These are phyloP conservation scores for Acronicta psi DNA, from an alignment of 2,888 invertebrate genomes.

Conservation along the genomic window DNA sequence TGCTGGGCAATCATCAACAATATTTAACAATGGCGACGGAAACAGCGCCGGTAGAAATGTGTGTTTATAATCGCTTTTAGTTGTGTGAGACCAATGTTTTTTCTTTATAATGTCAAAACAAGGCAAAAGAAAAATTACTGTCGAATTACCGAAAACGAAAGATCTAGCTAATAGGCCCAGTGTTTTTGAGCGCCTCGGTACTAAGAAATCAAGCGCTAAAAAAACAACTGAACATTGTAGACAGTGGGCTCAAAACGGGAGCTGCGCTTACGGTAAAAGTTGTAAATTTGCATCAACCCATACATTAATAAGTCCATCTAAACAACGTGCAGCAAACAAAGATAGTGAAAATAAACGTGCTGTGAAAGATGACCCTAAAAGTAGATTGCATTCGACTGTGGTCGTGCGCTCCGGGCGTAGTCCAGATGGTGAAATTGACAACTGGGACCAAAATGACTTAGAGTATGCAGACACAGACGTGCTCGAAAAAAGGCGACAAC, in stretches of 20 bases:
- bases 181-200: constrained; percentile 95
- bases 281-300: constrained; percentile 94
- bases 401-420: constrained; percentile 89
- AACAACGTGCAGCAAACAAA: constrained; percentile 91
- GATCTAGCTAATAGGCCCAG: constrained; percentile 91
- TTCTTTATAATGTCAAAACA: constrained; percentile 89
- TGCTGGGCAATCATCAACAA: constrained; percentile 46
- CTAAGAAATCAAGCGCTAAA: constrained; percentile 90
- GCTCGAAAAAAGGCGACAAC: constrained; percentile 92
- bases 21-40: constrained; percentile 68
- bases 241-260: constrained; percentile 94
- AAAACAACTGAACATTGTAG: constrained; percentile 92
- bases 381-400: constrained; percentile 90
- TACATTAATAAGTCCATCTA: constrained; percentile 93
- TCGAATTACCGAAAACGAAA: constrained; percentile 92
- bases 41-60: constrained; percentile 61
- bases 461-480: constrained; percentile 95
- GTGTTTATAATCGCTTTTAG: constrained; percentile 63
- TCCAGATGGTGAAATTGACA: constrained; percentile 91
- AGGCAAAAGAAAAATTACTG: constrained; percentile 94
- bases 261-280: constrained; percentile 93
- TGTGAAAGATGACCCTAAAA: constrained; percentile 90
- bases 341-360: constrained; percentile 88
- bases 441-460: constrained; percentile 94
- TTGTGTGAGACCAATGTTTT: constrained; percentile 83